Conservation (phyloP, 2,113 vertebrate genomes). For the Antigone vipio region DNA sequence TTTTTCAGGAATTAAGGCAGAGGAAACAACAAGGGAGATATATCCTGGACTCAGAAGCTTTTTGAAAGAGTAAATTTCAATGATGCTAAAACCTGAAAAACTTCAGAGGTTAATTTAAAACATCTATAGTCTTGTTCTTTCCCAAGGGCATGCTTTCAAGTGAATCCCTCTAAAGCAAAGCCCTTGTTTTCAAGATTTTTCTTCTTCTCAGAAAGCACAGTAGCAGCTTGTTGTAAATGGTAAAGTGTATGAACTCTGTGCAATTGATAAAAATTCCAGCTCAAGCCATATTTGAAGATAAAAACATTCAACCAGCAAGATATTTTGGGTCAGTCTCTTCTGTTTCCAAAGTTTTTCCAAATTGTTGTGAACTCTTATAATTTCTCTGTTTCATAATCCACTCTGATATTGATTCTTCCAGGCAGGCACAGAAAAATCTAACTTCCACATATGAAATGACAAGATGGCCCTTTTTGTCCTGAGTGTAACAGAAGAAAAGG, state of each 20-base stretch:
- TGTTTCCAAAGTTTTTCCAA: background rate
- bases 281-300: background rate
- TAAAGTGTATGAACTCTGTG: background rate
- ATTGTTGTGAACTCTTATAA: background rate
- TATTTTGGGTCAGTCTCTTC: background rate
- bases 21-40: background rate
- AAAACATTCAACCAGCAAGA: background rate
- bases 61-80: background rate
- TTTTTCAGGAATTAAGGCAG: background rate
- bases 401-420: background rate
- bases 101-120: slow-evolving; percentile 8
- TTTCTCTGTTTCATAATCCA: background rate
- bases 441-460: background rate
- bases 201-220: slow-evolving; percentile 26
- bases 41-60: background rate
- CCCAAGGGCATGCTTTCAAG: slow-evolving; percentile 27
- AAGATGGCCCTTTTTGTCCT: background rate
- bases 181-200: background rate
- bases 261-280: slow-evolving; percentile 1
- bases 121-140: background rate
- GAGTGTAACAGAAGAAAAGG: background rate
- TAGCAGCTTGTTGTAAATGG: background rate
- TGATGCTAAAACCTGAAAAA: background rate
- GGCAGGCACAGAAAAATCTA: background rate
- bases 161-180: background rate